Evolutionary conservation across 2,888 invertebrate species (phyloP).

Genomic region (Caprella mutica): DNA sequence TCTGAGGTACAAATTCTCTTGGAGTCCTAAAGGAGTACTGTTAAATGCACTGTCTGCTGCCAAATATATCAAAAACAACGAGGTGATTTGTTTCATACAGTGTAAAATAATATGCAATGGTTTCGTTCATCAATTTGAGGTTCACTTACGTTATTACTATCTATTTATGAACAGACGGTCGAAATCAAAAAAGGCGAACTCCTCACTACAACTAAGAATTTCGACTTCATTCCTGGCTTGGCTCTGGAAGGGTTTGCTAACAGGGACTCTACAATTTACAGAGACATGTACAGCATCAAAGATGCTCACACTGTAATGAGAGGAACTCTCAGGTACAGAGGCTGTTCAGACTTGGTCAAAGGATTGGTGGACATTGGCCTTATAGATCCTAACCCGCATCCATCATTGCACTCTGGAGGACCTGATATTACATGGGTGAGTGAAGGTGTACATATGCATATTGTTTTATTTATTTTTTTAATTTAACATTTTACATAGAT

Average conservation of each 20-base stretch:
- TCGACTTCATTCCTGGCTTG: constrained; percentile 91
- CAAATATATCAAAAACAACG: constrained; percentile 61
- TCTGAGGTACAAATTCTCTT: constrained; percentile 82
- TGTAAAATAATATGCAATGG: constrained; percentile 1
- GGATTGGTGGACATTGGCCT: constrained; percentile 78
- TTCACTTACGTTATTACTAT: no score
- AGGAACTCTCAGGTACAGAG: constrained; percentile 64
- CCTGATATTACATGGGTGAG: constrained; percentile 82
- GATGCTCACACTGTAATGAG: constrained; percentile 68
- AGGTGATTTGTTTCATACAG: constrained; percentile 46
- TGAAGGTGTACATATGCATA: neutral
- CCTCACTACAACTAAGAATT: constrained; percentile 63
- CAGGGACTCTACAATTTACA: constrained; percentile 83
- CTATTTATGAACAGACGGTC: neutral
- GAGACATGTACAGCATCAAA: constrained; percentile 60
- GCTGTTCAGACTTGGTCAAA: constrained; percentile 78
- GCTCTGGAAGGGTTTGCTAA: constrained; percentile 94
- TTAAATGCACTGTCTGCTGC: constrained; percentile 81
- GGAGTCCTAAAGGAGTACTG: constrained; percentile 90
- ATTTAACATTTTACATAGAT: neutral
- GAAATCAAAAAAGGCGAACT: constrained; percentile 66
- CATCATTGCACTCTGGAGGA: constrained; percentile 84
- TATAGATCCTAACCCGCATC: constrained; percentile 71
- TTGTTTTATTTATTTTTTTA: neutral
- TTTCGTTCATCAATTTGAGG: neutral